Percentiles rank a stretch among this genome's conserved stretches.
Conservation (phyloP, 2,888 invertebrate genomes). For the Agrochola litura region DNA sequence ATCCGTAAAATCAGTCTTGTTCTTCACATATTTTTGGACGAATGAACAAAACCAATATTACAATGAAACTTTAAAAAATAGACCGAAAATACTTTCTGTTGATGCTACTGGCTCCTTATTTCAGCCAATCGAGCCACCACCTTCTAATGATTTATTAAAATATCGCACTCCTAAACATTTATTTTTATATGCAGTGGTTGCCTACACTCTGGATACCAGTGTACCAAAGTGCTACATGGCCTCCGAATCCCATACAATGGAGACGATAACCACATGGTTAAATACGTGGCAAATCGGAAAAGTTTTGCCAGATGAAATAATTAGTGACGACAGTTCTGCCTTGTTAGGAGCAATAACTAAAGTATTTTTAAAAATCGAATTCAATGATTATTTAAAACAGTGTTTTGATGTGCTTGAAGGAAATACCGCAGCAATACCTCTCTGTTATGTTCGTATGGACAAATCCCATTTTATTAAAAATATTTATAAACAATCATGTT, state of each 20-base stretch:
- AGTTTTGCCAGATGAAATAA: conserved; percentile 41
- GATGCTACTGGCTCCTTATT: conserved; percentile 52
- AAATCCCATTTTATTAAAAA: conserved; percentile 47
- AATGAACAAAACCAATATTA: conserved; percentile 47
- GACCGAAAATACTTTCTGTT: conserved; percentile 21
- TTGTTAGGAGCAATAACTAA: conserved; percentile 42
- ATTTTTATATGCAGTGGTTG: conserved; percentile 49
- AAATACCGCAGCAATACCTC: conserved; percentile 23
- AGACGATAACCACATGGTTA: conserved; percentile 48
- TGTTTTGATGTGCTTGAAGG: conserved; percentile 45
- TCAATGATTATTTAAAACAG: conserved; percentile 38
- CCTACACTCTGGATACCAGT: conserved; percentile 40
- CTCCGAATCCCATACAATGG: conserved; percentile 47
- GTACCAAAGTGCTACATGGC: conserved; percentile 47
- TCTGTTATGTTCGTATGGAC: conserved; percentile 38
- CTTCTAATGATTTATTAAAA: conserved; percentile 25
- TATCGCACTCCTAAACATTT: conserved; percentile 34
- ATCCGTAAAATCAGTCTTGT: conserved; percentile 47
- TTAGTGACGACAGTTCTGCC: conserved; percentile 41
- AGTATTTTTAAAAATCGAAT: conserved; percentile 39
- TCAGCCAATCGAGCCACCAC: conserved; percentile 39
- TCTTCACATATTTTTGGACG: conserved; percentile 50
- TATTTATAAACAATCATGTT: conserved; percentile 43
- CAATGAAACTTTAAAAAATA: conserved; percentile 32
- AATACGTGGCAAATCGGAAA: conserved; percentile 34